Conservation (phyloP, 2,113 vertebrate genomes). For the Eidolon helvum region DNA sequence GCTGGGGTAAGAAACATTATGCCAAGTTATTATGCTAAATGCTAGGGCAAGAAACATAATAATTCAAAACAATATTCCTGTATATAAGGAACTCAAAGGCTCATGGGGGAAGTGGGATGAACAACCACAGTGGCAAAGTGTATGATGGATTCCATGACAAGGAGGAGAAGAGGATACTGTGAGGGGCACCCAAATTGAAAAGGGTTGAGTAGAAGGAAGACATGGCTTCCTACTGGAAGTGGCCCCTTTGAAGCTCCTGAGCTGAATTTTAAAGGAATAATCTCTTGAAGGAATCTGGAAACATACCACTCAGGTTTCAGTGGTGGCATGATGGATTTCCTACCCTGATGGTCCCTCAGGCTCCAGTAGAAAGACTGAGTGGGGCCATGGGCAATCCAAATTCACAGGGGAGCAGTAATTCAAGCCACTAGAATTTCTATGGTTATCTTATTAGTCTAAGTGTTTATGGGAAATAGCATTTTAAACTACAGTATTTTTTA, state of each 20-base stretch:
- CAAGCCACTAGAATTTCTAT: not conserved
- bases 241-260: not conserved
- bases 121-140: not conserved
- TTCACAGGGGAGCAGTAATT: not conserved
- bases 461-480: not conserved
- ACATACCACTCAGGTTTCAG: not conserved
- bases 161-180: not conserved
- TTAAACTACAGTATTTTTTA: not conserved
- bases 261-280: not conserved
- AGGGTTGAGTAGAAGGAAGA: not conserved
- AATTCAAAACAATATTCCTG: not conserved
- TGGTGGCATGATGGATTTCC: not conserved
- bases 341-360: not conserved
- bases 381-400: not conserved
- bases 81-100: not conserved
- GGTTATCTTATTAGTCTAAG: not conserved
- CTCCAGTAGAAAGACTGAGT: not conserved
- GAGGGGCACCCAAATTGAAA: not conserved
- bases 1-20: not conserved
- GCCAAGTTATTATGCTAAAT: not conserved
- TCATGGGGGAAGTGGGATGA: not conserved
- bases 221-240: not conserved
- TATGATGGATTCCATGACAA: not conserved
- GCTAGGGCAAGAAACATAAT: not conserved
- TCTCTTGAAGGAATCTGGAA: not conserved